phyloP scores from a whole-genome alignment of 2,888 invertebrate genomes.

The Rhagonycha lutea region DNA sequence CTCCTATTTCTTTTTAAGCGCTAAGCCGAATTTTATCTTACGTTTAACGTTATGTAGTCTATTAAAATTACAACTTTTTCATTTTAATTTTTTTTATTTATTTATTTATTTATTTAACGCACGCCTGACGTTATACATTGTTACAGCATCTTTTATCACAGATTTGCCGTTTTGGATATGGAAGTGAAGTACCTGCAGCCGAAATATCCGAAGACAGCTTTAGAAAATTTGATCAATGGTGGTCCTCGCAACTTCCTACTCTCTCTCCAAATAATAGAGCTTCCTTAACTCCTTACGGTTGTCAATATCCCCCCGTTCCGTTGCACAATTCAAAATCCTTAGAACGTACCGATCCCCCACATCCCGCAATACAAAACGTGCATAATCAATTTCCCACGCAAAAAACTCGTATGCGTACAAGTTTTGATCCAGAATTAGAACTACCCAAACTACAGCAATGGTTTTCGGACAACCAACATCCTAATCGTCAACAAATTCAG shows the following conservation, averaged over 20 bases:
- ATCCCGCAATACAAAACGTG: conserved; percentile 77
- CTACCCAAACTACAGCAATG: conserved; percentile 94
- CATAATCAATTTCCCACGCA: conserved; percentile 79
- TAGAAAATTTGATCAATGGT: conserved; percentile 91
- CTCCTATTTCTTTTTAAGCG: conserved; percentile 16
- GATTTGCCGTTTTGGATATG: conserved; percentile 77
- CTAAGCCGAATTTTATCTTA: neutral
- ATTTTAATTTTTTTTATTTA: neutral
- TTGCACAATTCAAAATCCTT: conserved; percentile 49
- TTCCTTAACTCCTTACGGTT: conserved; percentile 56
- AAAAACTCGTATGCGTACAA: conserved; percentile 93
- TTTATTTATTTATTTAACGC: neutral
- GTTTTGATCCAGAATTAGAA: conserved; percentile 96
- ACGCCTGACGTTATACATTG: conserved; percentile 25
- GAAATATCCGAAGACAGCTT: conserved; percentile 84
- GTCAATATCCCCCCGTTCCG: conserved; percentile 58
- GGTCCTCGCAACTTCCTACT: conserved; percentile 74
- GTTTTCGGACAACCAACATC: conserved; percentile 97
- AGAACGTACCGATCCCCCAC: conserved; percentile 64
- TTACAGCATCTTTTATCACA: conserved; percentile 79
- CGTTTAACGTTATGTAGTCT: neutral
- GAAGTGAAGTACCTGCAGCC: conserved; percentile 67
- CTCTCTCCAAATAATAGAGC: conserved; percentile 51
- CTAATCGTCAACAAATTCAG: conserved; percentile 94
- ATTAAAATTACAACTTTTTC: neutral